Conservation (phyloP, 2,113 vertebrate genomes). For the Strix aluco region DNA sequence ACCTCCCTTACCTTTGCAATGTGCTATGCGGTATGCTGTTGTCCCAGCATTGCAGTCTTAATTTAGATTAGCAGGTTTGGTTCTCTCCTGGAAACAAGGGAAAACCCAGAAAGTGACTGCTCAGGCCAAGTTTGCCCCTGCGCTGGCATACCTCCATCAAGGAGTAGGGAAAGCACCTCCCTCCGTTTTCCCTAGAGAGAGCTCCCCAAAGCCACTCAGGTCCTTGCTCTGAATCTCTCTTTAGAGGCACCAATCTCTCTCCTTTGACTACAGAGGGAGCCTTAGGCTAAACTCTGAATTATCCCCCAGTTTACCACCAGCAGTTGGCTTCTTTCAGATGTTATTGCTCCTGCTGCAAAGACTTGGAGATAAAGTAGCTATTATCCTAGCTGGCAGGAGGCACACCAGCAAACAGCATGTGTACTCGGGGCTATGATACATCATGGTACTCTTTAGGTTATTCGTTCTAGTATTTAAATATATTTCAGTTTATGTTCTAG, state of each 20-base stretch:
- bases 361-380: neutral
- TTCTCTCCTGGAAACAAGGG: neutral
- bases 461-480: neutral
- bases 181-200: neutral
- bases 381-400: neutral
- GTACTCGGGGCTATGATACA: neutral
- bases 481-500: neutral
- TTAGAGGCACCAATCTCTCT: neutral
- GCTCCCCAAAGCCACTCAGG: neutral
- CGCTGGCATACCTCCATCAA: neutral
- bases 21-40: neutral
- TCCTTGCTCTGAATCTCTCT: neutral
- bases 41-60: neutral
- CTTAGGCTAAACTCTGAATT: slow-evolving; percentile 18
- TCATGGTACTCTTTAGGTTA: neutral
- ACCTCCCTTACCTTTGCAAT: neutral
- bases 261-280: slow-evolving; percentile 53
- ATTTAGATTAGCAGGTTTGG: neutral
- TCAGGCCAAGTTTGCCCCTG: neutral
- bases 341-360: neutral
- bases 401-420: neutral
- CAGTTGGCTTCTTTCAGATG: neutral
- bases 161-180: fast-evolving
- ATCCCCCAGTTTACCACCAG: neutral
- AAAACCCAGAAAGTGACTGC: neutral